phyloP scores from a whole-genome alignment of 2,888 invertebrate species.

The Doris montereyensis region DNA sequence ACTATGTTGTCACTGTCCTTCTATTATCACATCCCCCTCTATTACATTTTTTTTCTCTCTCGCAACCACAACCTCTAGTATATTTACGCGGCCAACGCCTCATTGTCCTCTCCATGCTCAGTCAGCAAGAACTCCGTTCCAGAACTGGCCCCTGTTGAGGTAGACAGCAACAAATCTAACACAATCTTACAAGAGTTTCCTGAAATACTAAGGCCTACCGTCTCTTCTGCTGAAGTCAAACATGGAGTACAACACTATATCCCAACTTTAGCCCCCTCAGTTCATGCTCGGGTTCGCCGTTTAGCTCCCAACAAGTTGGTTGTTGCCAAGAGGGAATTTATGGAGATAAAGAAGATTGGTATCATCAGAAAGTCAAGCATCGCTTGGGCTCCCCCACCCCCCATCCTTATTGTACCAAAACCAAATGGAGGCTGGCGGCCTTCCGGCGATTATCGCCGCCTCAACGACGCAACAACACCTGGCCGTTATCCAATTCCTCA shows the following conservation, averaged over 20 bases:
- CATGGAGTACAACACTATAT: constrained; percentile 13
- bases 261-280: constrained; percentile 3
- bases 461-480: constrained; percentile 25
- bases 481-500: too few species aligned
- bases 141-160: not conserved
- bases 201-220: not conserved
- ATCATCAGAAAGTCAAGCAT: constrained; percentile 1
- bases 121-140: too few species aligned
- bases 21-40: not conserved
- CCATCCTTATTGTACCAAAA: too few species aligned
- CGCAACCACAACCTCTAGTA: too few species aligned
- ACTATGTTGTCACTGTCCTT: not conserved
- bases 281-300: constrained; percentile 10
- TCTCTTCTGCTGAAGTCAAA: not conserved
- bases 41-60: too few species aligned
- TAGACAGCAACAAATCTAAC: not conserved
- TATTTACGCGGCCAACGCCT: too few species aligned
- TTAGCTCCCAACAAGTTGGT: constrained; percentile 15
- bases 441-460: too few species aligned
- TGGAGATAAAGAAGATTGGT: constrained; percentile 20
- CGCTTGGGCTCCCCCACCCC: constrained; percentile 26
- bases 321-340: not conserved
- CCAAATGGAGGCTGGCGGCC: too few species aligned
- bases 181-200: constrained; percentile 18
- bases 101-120: too few species aligned